Percentiles rank a stretch among this genome's conserved stretches.
These are phyloP conservation scores for Hypotaenidia philippensis DNA, from an alignment of 2,797 vertebrate genomes.

Conservation along the genomic window DNA sequence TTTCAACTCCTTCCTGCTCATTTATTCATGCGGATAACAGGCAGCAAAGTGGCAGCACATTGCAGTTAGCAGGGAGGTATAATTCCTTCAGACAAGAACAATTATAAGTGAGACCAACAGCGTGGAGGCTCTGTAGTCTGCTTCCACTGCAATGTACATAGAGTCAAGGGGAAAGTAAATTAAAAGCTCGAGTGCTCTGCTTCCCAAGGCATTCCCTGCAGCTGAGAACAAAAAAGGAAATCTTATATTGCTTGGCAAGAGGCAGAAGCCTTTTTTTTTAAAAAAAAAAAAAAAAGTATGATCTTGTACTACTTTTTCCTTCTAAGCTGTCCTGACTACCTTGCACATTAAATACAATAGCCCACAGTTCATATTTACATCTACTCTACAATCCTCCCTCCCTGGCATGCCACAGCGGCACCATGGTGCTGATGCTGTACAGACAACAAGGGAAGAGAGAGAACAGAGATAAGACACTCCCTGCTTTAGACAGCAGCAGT, in stretches of 20 bases:
- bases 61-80: background rate
- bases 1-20: background rate
- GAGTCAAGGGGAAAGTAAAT: background rate
- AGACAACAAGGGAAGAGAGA: background rate
- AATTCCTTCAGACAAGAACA: background rate
- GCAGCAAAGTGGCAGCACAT: background rate
- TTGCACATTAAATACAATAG: fast-evolving
- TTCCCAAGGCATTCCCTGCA: background rate
- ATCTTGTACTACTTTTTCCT: background rate
- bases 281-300: fast-evolving
- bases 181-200: background rate
- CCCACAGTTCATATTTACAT: fast-evolving
- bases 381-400: background rate
- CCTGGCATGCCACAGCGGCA: fast-evolving
- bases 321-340: background rate
- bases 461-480: background rate
- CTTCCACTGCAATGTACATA: background rate
- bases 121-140: background rate
- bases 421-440: background rate
- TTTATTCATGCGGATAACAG: background rate
- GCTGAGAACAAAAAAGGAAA: background rate
- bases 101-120: background rate
- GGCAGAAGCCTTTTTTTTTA: background rate
- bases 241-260: background rate
- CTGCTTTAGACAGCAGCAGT: background rate